Evolutionary conservation across 2,797 vertebrate genomes (phyloP).

Genomic region (Capromys pilorides): DNA sequence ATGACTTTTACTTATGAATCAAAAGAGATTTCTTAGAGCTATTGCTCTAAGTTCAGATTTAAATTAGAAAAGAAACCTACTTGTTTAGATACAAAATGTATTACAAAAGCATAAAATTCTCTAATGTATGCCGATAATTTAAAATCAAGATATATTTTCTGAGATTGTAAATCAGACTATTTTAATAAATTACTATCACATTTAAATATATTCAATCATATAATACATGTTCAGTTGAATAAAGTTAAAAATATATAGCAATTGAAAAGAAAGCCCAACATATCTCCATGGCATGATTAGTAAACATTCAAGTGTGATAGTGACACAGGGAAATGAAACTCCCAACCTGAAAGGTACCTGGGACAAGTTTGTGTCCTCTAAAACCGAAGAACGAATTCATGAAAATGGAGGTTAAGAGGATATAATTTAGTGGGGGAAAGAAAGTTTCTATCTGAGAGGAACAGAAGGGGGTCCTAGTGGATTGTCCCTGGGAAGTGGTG

Average conservation of each 20-base stretch:
- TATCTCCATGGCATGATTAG: not conserved
- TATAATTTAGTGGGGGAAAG: no score
- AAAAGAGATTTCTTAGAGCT: not conserved
- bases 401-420: no score
- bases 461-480: no score
- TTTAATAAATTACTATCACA: not conserved
- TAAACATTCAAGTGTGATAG: not conserved
- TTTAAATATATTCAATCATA: slow-evolving; percentile 8
- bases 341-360: no score
- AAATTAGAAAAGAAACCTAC: not conserved
- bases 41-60: not conserved
- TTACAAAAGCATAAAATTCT: not conserved
- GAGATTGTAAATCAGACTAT: not conserved
- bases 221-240: not conserved
- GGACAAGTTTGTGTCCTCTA: no score
- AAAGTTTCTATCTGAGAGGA: no score
- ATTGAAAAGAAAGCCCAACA: slow-evolving; percentile 4
- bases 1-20: not conserved
- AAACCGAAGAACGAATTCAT: no score
- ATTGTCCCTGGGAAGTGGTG: no score
- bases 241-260: not conserved
- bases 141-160: slow-evolving; percentile 27
- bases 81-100: slow-evolving; percentile 14
- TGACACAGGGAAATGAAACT: not conserved
- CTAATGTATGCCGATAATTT: slow-evolving; percentile 17